These are phyloP conservation scores for Embidobia sp. DNA, from an alignment of 2,888 invertebrate genomes.

Conservation along the genomic window DNA sequence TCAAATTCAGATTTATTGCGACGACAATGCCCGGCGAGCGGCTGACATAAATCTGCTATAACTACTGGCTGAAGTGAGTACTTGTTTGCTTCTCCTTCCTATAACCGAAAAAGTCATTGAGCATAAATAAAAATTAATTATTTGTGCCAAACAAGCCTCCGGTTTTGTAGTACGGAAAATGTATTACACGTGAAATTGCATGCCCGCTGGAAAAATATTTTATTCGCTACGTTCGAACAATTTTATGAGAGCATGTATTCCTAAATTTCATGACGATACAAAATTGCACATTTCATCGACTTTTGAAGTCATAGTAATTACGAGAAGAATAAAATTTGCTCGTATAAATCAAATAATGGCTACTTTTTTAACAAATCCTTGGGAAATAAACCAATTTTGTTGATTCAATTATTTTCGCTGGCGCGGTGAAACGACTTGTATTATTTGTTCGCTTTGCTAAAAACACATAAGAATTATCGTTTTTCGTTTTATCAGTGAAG, in stretches of 20 bases:
- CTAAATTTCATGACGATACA: conserved; percentile 8
- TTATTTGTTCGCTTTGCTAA: no score
- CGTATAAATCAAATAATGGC: background rate
- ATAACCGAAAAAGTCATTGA: conserved; percentile 40
- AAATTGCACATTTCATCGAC: conserved; percentile 2
- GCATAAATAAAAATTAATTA: conserved; percentile 61
- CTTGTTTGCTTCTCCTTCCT: conserved; percentile 45
- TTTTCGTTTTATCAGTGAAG: no score
- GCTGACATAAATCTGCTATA: conserved; percentile 55
- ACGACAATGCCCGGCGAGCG: conserved; percentile 40
- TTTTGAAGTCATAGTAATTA: background rate
- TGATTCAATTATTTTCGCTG: background rate
- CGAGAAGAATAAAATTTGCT: background rate
- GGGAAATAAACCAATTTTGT: no score
- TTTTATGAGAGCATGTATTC: conserved; percentile 31
- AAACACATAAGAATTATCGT: no score
- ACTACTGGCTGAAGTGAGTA: conserved; percentile 46
- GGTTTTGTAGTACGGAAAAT: conserved; percentile 26
- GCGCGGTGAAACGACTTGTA: no score
- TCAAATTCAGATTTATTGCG: conserved; percentile 56
- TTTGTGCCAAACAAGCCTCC: conserved; percentile 46
- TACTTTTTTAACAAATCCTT: no score
- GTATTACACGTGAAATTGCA: conserved; percentile 33
- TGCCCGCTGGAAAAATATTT: conserved; percentile 35
- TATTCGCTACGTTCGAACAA: conserved; percentile 15